These are phyloP conservation scores for Dryobota labecula DNA, from an alignment of 2,888 invertebrate species.

Conservation along the genomic window DNA sequence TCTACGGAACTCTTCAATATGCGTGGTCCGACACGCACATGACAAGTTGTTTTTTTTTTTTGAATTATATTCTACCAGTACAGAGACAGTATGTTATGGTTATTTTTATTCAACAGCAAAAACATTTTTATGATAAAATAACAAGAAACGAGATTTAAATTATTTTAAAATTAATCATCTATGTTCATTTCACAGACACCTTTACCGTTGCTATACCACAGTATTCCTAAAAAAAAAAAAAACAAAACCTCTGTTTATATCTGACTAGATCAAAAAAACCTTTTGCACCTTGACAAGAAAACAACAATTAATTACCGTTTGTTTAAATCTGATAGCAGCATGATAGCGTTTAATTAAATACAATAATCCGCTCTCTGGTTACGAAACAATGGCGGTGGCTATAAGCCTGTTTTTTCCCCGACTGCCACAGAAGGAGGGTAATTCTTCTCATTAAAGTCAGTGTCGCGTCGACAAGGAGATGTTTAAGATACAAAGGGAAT, in stretches of 20 bases:
- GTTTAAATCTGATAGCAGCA: conserved; percentile 59
- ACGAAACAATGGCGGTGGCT: conserved; percentile 62
- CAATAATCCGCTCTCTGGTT: conserved; percentile 68
- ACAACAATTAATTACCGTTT: conserved; percentile 60
- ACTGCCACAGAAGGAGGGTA: background rate
- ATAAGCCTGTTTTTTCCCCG: conserved; percentile 39
- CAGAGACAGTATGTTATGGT: too few species aligned
- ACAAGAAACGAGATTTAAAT: background rate
- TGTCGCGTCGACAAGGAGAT: conserved; percentile 44
- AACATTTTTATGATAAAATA: background rate
- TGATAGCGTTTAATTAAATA: conserved; percentile 71
- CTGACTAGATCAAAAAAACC: conserved; percentile 12
- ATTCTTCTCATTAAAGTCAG: conserved; percentile 57
- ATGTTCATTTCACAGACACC: background rate
- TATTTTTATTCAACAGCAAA: background rate
- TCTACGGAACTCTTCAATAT: too few species aligned
- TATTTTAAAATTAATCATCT: too few species aligned
- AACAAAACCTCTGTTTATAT: conserved; percentile 14
- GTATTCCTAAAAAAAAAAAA: background rate
- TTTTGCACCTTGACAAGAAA: conserved; percentile 30
- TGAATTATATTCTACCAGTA: background rate
- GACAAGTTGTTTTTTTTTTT: too few species aligned
- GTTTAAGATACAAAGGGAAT: conserved; percentile 19
- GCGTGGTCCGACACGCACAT: too few species aligned
- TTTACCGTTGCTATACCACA: too few species aligned